Evolutionary conservation across 2,888 invertebrate genomes (phyloP).

Genomic region (Byasa hedistus): DNA sequence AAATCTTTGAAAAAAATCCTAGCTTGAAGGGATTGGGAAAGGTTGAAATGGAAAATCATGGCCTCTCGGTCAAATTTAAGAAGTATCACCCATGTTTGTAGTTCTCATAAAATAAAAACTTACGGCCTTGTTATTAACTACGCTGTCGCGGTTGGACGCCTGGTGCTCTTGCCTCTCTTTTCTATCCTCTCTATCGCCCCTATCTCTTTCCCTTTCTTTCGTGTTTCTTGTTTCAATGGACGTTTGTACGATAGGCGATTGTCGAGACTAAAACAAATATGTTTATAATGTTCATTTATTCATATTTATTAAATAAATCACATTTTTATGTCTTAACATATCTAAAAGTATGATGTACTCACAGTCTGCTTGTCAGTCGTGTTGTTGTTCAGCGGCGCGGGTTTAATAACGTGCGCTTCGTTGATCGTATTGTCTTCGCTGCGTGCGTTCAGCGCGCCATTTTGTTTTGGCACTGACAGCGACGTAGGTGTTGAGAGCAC

Average conservation of each 20-base stretch:
- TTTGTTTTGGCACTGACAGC: conserved; percentile 51
- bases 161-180: conserved; percentile 61
- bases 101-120: conserved; percentile 39
- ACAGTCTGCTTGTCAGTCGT: conserved; percentile 60
- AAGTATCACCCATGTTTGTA: no score
- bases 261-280: conserved; percentile 56
- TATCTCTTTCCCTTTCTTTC: conserved; percentile 46
- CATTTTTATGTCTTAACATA: neutral
- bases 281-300: no score
- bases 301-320: no score
- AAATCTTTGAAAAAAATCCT: no score
- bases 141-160: conserved; percentile 57
- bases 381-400: conserved; percentile 55
- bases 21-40: no score
- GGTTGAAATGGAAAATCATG: no score
- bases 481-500: conserved; percentile 44
- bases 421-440: conserved; percentile 35
- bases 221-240: conserved; percentile 65
- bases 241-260: conserved; percentile 58
- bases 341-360: conserved; percentile 25
- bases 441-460: conserved; percentile 51
- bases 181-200: conserved; percentile 54
- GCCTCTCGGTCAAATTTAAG: neutral
- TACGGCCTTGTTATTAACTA: conserved; percentile 64
- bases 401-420: conserved; percentile 39